Evolutionary conservation across 2,888 invertebrate species (phyloP), one percentile per base, ranked within the genome.

Genomic region (Andrena marginata): DNA sequence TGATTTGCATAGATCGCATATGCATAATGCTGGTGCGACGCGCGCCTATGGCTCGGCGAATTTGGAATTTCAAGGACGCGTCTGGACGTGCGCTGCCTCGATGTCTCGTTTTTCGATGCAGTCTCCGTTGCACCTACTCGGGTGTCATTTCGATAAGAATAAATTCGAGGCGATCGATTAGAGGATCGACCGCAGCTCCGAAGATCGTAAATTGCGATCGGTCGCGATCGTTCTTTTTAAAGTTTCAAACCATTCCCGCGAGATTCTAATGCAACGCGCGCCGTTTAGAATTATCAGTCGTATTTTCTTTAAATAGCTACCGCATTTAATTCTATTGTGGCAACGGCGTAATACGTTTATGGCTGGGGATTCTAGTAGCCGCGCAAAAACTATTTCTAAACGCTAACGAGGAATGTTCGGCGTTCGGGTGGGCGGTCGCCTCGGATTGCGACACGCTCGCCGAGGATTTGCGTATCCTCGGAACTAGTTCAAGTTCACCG

Each of bases 61-160:
- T 89, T 89, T 87, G 89, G 89, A 85, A 86, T 89, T 89, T 87
- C 89, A 89, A 89, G 89, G 89, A 80, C 89, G 65, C 65, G 79
- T 2, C 80, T 82, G 72, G 74, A 87, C 85, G 84, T 85, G 87
- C 85, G 56, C n/a, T 35, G 87, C 87, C 72, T 87, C 63, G 80
- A 48, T 74, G 67, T 76, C 62, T 62, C 73, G 63, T 71, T 20
- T 10, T 56, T 42, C 49, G 62, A 35, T 76, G 79, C 77, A 81
- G 62, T 74, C 70, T 68, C 62, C 56, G 29, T 64, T 20, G 62
- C 42, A 10, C 23, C 70, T 23, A 3, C 7, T 2, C 33, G 33
- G 56, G 20, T 62, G 60, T 74, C 48, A 13, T 13, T 13, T 13
- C 13, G 1, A 13, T 13, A 4, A 42, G 42, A 42, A 42, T 42